Evolutionary conservation across 2,797 vertebrate species (phyloP).

Genomic region (Eulemur coronatus): DNA sequence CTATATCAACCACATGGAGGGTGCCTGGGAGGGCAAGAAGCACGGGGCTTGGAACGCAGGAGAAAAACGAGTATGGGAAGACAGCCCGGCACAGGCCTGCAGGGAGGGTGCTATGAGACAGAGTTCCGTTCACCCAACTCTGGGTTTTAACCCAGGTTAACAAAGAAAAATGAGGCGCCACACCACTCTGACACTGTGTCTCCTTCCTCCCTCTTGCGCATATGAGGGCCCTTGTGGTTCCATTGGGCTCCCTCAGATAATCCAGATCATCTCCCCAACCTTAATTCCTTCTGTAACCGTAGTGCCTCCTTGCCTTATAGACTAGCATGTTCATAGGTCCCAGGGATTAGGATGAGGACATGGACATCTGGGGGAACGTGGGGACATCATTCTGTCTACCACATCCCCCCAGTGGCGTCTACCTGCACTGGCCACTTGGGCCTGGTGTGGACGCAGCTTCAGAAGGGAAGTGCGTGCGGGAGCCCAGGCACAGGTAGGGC

Average conservation of each 20-base stretch:
- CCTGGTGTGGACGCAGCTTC: neutral
- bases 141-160: too few relatives aligned
- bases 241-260: neutral
- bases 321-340: neutral
- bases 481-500: neutral
- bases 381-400: neutral
- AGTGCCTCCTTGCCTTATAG: neutral
- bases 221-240: neutral
- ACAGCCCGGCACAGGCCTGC: neutral
- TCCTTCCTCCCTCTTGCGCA: neutral
- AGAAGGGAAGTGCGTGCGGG: neutral
- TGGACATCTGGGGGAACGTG: too few relatives aligned
- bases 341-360: neutral
- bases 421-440: neutral
- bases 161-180: too few relatives aligned
- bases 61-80: neutral
- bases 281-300: neutral
- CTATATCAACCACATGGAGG: neutral
- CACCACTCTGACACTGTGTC: neutral
- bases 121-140: too few relatives aligned
- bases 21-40: neutral
- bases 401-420: neutral
- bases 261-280: neutral
- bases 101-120: neutral
- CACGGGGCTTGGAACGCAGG: rapidly evolving